A percentile compares a stretch with the other conserved stretches of the same genome.
These are phyloP conservation scores for Plebejus argus DNA, from an alignment of 2,888 invertebrate genomes.

Conservation along the genomic window DNA sequence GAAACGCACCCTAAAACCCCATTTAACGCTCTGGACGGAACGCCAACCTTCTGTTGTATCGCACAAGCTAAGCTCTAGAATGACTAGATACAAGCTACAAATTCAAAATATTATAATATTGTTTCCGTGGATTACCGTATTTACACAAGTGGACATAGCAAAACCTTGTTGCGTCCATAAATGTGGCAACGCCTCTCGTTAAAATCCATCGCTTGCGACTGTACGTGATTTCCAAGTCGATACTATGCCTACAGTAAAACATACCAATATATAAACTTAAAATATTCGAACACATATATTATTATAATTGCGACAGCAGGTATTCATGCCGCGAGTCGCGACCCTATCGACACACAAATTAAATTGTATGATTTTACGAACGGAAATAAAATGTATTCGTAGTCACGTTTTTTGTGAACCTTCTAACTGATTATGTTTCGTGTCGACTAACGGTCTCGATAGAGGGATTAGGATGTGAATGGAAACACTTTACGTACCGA, in stretches of 20 bases:
- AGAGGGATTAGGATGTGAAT: background rate
- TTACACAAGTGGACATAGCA: too few species aligned
- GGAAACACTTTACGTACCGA: background rate
- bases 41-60: too few species aligned
- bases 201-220: background rate
- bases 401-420: slow-evolving; percentile 1
- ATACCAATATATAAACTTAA: background rate
- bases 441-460: background rate
- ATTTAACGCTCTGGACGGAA: too few species aligned
- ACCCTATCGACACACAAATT: slow-evolving; percentile 6
- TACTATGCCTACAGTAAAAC: background rate
- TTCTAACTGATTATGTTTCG: background rate
- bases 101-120: too few species aligned
- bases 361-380: background rate
- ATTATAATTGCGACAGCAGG: background rate
- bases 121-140: too few species aligned
- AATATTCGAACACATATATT: background rate
- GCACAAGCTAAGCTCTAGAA: too few species aligned
- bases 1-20: too few species aligned
- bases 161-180: too few species aligned
- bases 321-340: slow-evolving; percentile 7
- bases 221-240: background rate
- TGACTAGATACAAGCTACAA: too few species aligned
- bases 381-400: background rate
- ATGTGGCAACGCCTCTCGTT: background rate